Evolutionary conservation across 35 echinoderm and acorn worm species (phyloP).

Genomic region (Patiria miniata): DNA sequence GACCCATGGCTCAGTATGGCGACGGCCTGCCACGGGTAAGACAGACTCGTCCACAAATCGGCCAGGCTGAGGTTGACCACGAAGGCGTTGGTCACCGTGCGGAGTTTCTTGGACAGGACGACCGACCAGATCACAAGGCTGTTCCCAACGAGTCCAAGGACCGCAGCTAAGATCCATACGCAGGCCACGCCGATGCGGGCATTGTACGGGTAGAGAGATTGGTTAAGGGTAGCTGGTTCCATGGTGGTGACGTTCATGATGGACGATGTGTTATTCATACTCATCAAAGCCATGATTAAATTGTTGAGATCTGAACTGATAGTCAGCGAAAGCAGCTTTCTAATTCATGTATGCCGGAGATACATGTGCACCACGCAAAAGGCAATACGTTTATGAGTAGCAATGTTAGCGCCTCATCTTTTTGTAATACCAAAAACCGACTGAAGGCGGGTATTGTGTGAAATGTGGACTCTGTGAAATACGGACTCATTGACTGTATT

Average conservation of each 20-base stretch:
- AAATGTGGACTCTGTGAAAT: too few relatives aligned
- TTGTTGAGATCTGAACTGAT: too few relatives aligned
- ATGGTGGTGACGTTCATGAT: neutral
- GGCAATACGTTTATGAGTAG: too few relatives aligned
- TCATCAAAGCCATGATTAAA: too few relatives aligned
- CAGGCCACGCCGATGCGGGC: neutral
- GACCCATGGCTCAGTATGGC: slow-evolving; percentile 41
- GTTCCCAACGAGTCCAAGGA: slow-evolving; percentile 41
- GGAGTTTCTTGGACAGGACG: slow-evolving; percentile 44
- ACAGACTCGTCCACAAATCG: slow-evolving; percentile 41
- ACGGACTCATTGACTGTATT: too few relatives aligned
- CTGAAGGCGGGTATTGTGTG: too few relatives aligned
- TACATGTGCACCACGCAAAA: too few relatives aligned
- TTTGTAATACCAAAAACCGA: too few relatives aligned
- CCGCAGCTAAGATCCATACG: neutral
- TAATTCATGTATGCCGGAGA: too few relatives aligned
- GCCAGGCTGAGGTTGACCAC: slow-evolving; percentile 64
- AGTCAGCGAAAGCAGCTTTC: too few relatives aligned
- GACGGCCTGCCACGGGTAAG: slow-evolving; percentile 45
- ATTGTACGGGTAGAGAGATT: slow-evolving; percentile 2
- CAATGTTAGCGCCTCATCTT: too few relatives aligned
- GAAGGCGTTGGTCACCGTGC: slow-evolving; percentile 57
- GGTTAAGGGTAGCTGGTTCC: neutral
- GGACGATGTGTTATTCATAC: too few relatives aligned
- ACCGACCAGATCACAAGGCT: slow-evolving; percentile 45